Evolutionary conservation across 2,797 vertebrate species (phyloP), one percentile per base, ranked within the genome.

Genomic region (Pseudochaenichthys georgianus): DNA sequence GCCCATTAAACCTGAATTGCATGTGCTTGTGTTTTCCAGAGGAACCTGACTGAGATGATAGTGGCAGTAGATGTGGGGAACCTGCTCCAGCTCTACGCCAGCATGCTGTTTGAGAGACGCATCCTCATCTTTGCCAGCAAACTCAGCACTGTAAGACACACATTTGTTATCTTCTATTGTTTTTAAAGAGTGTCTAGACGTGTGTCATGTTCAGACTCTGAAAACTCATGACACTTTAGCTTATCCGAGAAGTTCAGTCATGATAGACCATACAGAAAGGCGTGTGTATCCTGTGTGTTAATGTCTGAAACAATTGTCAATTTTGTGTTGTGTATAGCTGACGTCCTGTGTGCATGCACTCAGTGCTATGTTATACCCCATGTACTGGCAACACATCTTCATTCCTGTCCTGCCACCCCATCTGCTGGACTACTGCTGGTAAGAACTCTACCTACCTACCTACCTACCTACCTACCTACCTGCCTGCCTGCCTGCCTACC

Each of bases 331-430:
- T 77, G 61, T 80, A 43, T 54, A 95, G 94, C 73, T 95, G 62
- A 94, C 94, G 0, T 90, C 94, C 2, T 98, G 97, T 13, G 90
- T 97, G n/a, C 96, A 97, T 16, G 97, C 96, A 3, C 95, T 96
- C 60, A 94, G 93, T 9, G 92, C 94, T 6, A 90, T 96, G 81
- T 87, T 98, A 12, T 96, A 95, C 73, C 97, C 97, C 55, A 97
- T 98, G 97, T 95, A 93, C 92, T 98, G 97, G 97, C 97, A 98
- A 63, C 97, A 98, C 81, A 96, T 98, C 88, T 96, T 96, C 89
- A 98, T 98, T 72, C 97, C 97, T 12, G 96, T 96, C 0, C 91
- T 98, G 50, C 97, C 97, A 2, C 95, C 96, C 0, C 96, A 98
- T 75, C 94, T 98, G 21, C 92, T 98, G 74, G 97, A 98, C 84